Base-by-base conservation (phyloP, 2,888 invertebrate genomes). In the Ganaspis brasiliensis region DNA sequence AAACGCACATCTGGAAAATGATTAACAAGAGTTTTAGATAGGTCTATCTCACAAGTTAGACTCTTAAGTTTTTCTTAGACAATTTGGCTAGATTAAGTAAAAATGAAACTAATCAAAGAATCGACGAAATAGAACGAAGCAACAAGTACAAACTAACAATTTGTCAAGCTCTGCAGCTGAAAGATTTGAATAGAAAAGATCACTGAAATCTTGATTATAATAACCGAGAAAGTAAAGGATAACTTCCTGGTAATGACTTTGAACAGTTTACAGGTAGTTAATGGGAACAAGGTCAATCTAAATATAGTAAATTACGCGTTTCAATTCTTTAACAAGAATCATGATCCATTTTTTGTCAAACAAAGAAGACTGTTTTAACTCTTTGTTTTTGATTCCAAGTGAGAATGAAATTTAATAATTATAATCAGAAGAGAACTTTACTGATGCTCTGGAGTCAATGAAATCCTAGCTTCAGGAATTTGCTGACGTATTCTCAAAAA, bases 241-340 rank as follows among this genome's bases (percentile, higher is more conserved):
- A 73, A 78, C 71, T 73, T 71, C 16, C n/a, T n/a, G 12, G 57
- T 57, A 57, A 45, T 67, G 67, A 67, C 45, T 63, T 24, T 67
- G 67, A 67, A 40, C 16, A 14, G 24, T 67, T 45, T 40, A 24
- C 40, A 14, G 21, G 8, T 24, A 67, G 14, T 67, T 67, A 45
- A 67, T 67, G 24, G 24, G 24, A n/a, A 45, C 67, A 67, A 67
- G 67, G 67, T 67, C 67, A 26, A 24, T 45, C 45, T 67, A 67
- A 45, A 67, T 67, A 26, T 67, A 67, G 67, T 67, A 2, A 67
- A 67, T 67, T 45, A 45, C 67, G 67, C 67, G 24, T 40, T 24
- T 40, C 24, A 67, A 56, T 56, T 24, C 56, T 45, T 67, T 45
- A 26, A 40, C 4, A 67, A 67, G 40, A 67, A 67, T 37, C 24